Percentiles rank a stretch among this genome's conserved stretches.
phyloP scores from a whole-genome alignment of 35 echinoderm and acorn worm species.

The Apostichopus japonicus region DNA sequence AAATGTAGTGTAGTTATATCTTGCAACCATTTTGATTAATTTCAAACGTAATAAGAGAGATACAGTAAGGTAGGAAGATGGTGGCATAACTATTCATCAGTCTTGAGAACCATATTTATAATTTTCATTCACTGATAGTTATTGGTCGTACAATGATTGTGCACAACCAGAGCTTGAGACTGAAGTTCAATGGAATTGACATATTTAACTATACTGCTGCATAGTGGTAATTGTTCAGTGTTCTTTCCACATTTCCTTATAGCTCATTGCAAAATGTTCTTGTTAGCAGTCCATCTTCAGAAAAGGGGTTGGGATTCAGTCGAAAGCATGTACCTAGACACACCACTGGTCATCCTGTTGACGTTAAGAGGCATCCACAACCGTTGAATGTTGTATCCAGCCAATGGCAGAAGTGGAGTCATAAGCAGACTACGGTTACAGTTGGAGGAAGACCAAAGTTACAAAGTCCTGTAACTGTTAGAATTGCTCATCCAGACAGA shows the following conservation, averaged over 20 bases:
- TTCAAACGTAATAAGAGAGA: too few species aligned
- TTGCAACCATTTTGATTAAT: not conserved
- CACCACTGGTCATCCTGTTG: constrained; percentile 26
- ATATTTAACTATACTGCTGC: too few species aligned
- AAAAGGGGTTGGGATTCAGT: constrained; percentile 2
- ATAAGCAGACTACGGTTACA: constrained; percentile 4
- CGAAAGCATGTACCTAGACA: not conserved
- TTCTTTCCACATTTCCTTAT: not conserved
- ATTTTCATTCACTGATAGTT: too few species aligned
- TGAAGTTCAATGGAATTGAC: too few species aligned
- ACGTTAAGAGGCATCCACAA: not conserved
- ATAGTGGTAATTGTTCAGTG: too few species aligned
- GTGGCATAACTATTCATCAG: too few species aligned
- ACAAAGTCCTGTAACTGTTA: constrained; percentile 37
- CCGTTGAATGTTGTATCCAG: not conserved
- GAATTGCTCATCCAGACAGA: constrained; percentile 32
- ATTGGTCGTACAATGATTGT: too few species aligned
- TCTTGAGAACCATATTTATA: too few species aligned
- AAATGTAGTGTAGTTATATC: not conserved
- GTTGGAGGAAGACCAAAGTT: constrained; percentile 19
- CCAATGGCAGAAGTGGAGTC: constrained; percentile 34
- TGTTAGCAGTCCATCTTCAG: constrained; percentile 7
- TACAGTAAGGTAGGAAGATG: too few species aligned
- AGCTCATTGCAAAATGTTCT: not conserved
- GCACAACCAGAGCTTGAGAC: too few species aligned